Conservation (phyloP, 2,888 invertebrate species). For the Adelognathus sp. region DNA sequence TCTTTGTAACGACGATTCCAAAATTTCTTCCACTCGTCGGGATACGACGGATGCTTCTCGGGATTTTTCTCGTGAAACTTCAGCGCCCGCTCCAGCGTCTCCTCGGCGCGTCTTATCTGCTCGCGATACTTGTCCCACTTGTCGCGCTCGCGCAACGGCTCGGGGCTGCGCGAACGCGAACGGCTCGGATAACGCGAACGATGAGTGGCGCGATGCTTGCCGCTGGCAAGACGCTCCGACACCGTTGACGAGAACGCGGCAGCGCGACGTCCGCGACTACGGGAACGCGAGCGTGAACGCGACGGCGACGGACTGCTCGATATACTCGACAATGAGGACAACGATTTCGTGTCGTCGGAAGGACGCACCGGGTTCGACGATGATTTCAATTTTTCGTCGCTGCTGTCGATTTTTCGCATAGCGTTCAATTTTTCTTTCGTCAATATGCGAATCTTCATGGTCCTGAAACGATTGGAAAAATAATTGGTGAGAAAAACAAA, state of each 20-base stretch:
- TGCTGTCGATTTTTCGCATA: slow-evolving; percentile 68
- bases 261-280: slow-evolving; percentile 52
- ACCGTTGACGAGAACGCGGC: slow-evolving; percentile 36
- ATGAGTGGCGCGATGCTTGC: slow-evolving; percentile 47
- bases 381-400: slow-evolving; percentile 69
- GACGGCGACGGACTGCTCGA: slow-evolving; percentile 81
- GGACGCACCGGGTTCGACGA: slow-evolving; percentile 66
- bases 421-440: slow-evolving; percentile 77
- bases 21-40: slow-evolving; percentile 95
- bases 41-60: slow-evolving; percentile 93
- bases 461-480: slow-evolving; percentile 65
- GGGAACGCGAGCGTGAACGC: slow-evolving; percentile 76
- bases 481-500: neutral
- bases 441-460: slow-evolving; percentile 77
- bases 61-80: slow-evolving; percentile 92
- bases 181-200: slow-evolving; percentile 57
- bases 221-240: slow-evolving; percentile 11
- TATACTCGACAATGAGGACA: slow-evolving; percentile 83
- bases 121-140: slow-evolving; percentile 83
- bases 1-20: slow-evolving; percentile 93
- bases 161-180: slow-evolving; percentile 69
- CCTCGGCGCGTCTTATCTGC: slow-evolving; percentile 81
- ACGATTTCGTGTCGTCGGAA: slow-evolving; percentile 79
- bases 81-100: slow-evolving; percentile 85
- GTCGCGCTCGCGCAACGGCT: slow-evolving; percentile 80